Base-by-base conservation (phyloP, 2,113 vertebrate species). In the Cochlearius cochlearius region DNA sequence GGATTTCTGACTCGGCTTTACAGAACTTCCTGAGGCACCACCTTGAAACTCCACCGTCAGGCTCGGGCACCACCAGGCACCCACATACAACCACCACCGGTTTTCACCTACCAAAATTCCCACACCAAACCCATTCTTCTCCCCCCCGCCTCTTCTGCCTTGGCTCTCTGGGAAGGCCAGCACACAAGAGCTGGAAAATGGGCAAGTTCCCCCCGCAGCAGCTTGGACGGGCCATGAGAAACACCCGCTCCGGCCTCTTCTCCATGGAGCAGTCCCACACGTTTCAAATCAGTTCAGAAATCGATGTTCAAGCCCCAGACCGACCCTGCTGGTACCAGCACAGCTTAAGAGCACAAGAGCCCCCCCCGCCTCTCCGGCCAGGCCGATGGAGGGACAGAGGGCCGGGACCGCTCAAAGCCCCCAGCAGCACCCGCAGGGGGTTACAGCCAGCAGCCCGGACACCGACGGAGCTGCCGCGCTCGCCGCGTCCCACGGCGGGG, bases 401-500 rank as follows among this genome's bases (percentile, higher is more conserved):
- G 60, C 64, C 71, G 50, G 36, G 27, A 88, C 67, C 41, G 62
- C 10, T 79, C 47, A 39, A 62, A 16, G 18, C 45, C 67, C 75
- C 43, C 75, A 90, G 75, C 34, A 78, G 56, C 34, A 62, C 41
- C 83, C 56, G 41, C 26, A 66, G 67, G 11, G 27, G 41, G 18
- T 32, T 63, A 43, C 41, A 43, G 41, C 15, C 14, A 43, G 41
- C 72, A 80, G 41, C 39, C 20, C 4, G 0, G 20, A 52, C 55
- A 62, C 36, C 1, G 8, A 9, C 22, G 34, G 15, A 30, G 13
- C n/a, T 64, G 5, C 3, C 2, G 15, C 30, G 22, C 12, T 0
- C 0, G 20, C 21, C 1, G 1, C 36, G 14, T 16, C 36, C 50
- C 29, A 13, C 10, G 11, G 20, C 11, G 4, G 4, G 10, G 78